Evolutionary conservation across 2,888 invertebrate species (phyloP).

Genomic region (Drosophila formosana): DNA sequence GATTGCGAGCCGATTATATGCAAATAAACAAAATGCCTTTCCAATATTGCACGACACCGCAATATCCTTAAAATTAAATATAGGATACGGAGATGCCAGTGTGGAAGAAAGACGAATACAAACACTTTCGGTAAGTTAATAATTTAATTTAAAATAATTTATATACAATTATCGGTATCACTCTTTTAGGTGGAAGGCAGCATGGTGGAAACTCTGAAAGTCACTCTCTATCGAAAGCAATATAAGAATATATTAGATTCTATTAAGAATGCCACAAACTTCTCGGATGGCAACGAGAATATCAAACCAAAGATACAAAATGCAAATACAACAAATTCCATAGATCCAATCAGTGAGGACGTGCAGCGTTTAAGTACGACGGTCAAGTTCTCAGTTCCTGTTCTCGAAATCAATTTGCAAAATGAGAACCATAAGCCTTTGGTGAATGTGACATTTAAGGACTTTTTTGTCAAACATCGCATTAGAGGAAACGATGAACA

Average conservation of each 20-base stretch:
- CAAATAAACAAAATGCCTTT: conserved; percentile 90
- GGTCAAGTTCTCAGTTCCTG: conserved; percentile 90
- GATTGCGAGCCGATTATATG: conserved; percentile 90
- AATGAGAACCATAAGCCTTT: conserved; percentile 91
- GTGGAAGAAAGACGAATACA: conserved; percentile 40
- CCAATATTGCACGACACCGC: conserved; percentile 96
- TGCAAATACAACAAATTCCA: conserved; percentile 26
- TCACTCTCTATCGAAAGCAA: conserved; percentile 93
- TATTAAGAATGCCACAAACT: conserved; percentile 82
- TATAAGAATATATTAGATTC: conserved; percentile 96
- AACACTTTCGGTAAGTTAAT: conserved; percentile 57
- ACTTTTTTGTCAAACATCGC: conserved; percentile 92
- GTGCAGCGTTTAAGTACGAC: conserved; percentile 62
- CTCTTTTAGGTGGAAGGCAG: conserved; percentile 88
- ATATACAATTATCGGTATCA: neutral
- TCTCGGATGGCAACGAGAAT: conserved; percentile 47
- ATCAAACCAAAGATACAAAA: conserved; percentile 36
- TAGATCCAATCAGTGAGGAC: conserved; percentile 13
- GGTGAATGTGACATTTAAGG: conserved; percentile 94
- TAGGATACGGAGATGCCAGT: conserved; percentile 47
- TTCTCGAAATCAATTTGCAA: conserved; percentile 91
- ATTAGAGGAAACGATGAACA: conserved; percentile 90
- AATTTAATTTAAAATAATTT: neutral
- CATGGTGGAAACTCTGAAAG: conserved; percentile 93
- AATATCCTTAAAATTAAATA: conserved; percentile 87